A percentile compares a stretch with the other conserved stretches of the same genome.
Evolutionary conservation across 2,797 vertebrate genomes (phyloP).

Genomic region (Megalops cyprinoides): DNA sequence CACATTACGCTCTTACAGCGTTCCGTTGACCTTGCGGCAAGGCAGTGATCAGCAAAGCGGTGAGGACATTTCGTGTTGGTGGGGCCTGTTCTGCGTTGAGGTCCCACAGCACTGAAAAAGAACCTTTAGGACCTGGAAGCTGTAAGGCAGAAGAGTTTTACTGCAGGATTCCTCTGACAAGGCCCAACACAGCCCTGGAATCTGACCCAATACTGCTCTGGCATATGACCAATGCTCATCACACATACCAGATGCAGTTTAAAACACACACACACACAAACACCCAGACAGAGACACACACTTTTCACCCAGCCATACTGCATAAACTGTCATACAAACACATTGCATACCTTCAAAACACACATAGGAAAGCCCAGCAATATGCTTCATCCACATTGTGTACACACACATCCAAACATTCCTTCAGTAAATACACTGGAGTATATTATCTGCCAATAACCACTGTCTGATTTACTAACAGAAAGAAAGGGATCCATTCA

Average conservation of each 20-base stretch:
- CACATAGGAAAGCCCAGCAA: too few relatives aligned
- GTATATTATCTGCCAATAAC: neutral
- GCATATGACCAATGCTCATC: conserved; percentile 4
- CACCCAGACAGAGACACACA: neutral
- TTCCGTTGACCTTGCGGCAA: conserved; percentile 7
- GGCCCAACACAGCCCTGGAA: conserved; percentile 76
- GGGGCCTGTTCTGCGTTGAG: neutral
- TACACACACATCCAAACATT: neutral
- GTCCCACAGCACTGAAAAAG: neutral
- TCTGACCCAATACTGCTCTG: conserved; percentile 48
- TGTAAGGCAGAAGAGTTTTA: conserved; percentile 42
- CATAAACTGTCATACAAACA: neutral
- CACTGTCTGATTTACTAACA: neutral
- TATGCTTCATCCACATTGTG: neutral
- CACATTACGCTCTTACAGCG: neutral
- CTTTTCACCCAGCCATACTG: neutral
- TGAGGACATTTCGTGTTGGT: neutral
- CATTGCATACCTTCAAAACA: too few relatives aligned
- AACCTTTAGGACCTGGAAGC: too few relatives aligned
- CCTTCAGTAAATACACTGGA: neutral
- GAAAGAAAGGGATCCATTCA: neutral
- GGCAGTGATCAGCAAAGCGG: neutral
- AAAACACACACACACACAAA: neutral
- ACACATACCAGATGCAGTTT: neutral
- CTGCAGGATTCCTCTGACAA: conserved; percentile 72